Base-by-base conservation (phyloP, 2,888 invertebrate genomes). In the Andrena praecox region DNA sequence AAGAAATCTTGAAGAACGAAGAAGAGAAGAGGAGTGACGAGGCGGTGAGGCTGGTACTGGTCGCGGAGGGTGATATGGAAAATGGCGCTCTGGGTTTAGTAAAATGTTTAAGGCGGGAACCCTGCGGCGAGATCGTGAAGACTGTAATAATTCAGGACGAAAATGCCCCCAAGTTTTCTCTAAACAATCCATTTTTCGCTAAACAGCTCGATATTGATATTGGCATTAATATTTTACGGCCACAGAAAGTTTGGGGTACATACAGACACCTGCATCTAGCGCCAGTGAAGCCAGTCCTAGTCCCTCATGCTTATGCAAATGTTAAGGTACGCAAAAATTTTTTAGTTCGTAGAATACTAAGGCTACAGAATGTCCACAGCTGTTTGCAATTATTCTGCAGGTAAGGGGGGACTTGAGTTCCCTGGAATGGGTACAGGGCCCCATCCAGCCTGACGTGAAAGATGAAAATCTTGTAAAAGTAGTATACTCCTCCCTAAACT, bases 381-480 rank as follows among this genome's bases (percentile, higher is more conserved):
- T 6, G 3, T 10, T 3, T 5, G 12, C 6, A 12, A 12, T 27
- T 20, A n/a, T 60, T 24, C 24, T 12, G 71, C 33, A 87, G 16
- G 96, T 97, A 0, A 95, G 97, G 72, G 99, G 99, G 67, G 99
- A 99, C 92, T 94, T 99, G 72, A 97, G 97, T 0, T 97, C 98
- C 1, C 92, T 99, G 59, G 95, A 94, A n/a, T 98, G 98, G 98
- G 94, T 98, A 6, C 96, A 98, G 93, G 97, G 97, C 0, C 94
- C 95, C 0, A 77, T 93, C 89, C 95, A 31, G 62, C 74, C 87
- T 0, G 33, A 77, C 4, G 1, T 1, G 0, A 29, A 64, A 10
- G 35, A 86, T 48, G 77, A 89, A 2, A 80, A 91, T n/a, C 76
- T 95, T 3, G 94, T 95, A 0, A 92, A 95, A 93, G 95, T 97